These are phyloP conservation scores for Apis laboriosa DNA, from an alignment of 1,140 invertebrate species.

Conservation along the genomic window DNA sequence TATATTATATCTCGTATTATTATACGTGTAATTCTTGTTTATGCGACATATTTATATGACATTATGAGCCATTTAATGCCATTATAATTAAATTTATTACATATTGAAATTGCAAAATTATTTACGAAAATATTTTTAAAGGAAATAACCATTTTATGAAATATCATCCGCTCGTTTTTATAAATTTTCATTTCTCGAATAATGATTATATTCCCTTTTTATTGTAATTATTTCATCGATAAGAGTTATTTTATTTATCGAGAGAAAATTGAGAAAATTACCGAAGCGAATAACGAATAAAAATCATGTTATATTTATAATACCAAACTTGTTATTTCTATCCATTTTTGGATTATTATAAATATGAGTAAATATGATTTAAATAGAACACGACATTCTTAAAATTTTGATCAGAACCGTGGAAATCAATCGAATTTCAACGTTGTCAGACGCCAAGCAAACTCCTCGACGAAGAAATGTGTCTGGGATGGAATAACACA, in stretches of 20 bases:
- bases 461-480: neutral
- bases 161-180: neutral
- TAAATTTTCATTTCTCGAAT: neutral
- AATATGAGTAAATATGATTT: neutral
- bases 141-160: neutral
- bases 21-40: neutral
- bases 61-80: too few relatives aligned
- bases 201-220: neutral
- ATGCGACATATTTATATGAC: neutral
- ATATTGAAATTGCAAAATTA: neutral
- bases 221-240: too few relatives aligned
- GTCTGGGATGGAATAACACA: neutral
- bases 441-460: neutral
- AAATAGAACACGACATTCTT: neutral
- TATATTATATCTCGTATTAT: neutral
- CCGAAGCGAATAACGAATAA: too few relatives aligned
- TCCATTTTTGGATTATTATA: too few relatives aligned
- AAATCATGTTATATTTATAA: neutral
- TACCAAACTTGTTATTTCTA: neutral
- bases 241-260: too few relatives aligned
- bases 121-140: neutral
- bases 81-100: too few relatives aligned
- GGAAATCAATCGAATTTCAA: neutral
- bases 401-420: neutral
- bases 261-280: too few relatives aligned